Evolutionary conservation across 37 sponge, comb jelly and placozoan genomes (phyloP).

Genomic region (Cliona cf. orientalis): DNA sequence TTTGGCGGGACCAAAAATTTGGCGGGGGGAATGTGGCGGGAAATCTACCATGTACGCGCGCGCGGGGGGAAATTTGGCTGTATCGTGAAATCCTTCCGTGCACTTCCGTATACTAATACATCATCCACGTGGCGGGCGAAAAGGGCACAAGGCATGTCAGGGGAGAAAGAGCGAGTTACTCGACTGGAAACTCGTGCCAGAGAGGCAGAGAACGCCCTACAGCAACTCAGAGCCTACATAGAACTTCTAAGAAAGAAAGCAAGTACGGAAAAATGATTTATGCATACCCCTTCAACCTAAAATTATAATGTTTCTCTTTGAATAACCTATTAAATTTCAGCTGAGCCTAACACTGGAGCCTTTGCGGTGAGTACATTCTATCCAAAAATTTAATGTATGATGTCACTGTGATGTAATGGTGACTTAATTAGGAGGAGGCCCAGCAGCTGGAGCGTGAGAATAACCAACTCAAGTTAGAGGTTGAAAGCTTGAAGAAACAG

Average conservation of each 20-base stretch:
- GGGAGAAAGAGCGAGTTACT: conserved; percentile 45
- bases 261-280: conserved; percentile 23
- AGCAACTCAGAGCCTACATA: conserved; percentile 50
- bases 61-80: neutral
- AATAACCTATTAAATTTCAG: too few species aligned
- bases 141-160: too few species aligned
- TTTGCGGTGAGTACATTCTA: neutral
- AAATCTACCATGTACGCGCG: too few species aligned
- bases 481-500: conserved; percentile 52
- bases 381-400: neutral
- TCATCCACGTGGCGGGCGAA: neutral
- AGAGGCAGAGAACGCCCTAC: conserved; percentile 75
- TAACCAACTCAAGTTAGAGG: conserved; percentile 54
- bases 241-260: conserved; percentile 63
- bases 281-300: too few species aligned
- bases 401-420: neutral
- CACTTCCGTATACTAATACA: neutral
- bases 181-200: conserved; percentile 58
- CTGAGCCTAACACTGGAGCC: conserved; percentile 5
- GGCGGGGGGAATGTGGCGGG: too few species aligned
- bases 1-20: too few species aligned
- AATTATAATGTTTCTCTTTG: too few species aligned
- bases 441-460: conserved; percentile 69
- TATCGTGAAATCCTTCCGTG: neutral
- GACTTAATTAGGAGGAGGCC: conserved; percentile 35